Evolutionary conservation across 2,888 invertebrate genomes (phyloP).

Genomic region (Chalcis sispes): DNA sequence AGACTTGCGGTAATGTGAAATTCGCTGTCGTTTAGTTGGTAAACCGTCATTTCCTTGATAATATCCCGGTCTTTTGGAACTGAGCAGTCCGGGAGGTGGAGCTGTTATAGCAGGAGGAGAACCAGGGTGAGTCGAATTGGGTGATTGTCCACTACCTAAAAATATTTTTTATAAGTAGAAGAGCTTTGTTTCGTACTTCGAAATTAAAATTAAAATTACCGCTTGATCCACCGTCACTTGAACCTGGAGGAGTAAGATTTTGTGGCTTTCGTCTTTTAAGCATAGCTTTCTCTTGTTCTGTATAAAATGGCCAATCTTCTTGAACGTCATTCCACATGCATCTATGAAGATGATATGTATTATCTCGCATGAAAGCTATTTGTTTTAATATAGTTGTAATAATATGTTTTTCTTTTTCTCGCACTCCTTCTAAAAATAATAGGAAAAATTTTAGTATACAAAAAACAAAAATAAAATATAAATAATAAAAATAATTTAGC

Average conservation of each 20-base stretch:
- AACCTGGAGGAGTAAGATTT: slow-evolving; percentile 92
- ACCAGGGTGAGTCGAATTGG: slow-evolving; percentile 84
- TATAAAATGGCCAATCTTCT: slow-evolving; percentile 95
- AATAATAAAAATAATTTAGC: background rate
- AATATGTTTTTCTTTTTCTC: slow-evolving; percentile 87
- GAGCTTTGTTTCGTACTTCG: background rate
- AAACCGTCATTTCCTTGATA: slow-evolving; percentile 80
- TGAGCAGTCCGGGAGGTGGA: slow-evolving; percentile 77
- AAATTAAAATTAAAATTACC: slow-evolving; percentile 61
- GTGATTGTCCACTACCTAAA: slow-evolving; percentile 83
- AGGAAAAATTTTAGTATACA: background rate
- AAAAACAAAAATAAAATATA: background rate
- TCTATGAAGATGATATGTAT: slow-evolving; percentile 91
- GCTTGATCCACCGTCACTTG: slow-evolving; percentile 88
- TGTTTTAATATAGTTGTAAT: slow-evolving; percentile 88
- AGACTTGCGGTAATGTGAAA: slow-evolving; percentile 88
- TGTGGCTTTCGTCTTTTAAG: slow-evolving; percentile 94
- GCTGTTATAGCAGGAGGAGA: slow-evolving; percentile 81
- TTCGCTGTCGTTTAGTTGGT: slow-evolving; percentile 87
- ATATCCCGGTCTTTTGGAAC: slow-evolving; percentile 81
- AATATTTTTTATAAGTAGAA: slow-evolving; percentile 16
- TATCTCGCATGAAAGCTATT: slow-evolving; percentile 90
- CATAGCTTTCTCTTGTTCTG: slow-evolving; percentile 91
- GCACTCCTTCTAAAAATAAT: slow-evolving; percentile 85
- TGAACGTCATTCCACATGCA: slow-evolving; percentile 95